Percentiles rank a stretch among this genome's conserved stretches.
These are phyloP conservation scores for Spodoptera littoralis DNA, from an alignment of 2,888 invertebrate genomes.

Conservation along the genomic window DNA sequence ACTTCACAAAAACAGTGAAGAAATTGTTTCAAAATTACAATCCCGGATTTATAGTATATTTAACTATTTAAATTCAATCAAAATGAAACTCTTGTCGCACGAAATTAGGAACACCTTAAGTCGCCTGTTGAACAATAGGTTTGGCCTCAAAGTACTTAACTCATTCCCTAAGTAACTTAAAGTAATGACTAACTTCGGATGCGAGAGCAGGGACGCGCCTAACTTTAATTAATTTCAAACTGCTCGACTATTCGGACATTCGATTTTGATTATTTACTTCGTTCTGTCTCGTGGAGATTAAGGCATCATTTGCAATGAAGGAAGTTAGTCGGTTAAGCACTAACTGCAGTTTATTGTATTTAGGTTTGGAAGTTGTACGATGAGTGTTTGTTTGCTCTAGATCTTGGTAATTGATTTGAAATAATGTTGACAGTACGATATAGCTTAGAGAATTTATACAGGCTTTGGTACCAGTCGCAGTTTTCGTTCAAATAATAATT, in stretches of 20 bases:
- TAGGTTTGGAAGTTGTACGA: too few relatives aligned
- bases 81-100: conserved; percentile 59
- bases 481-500: too few relatives aligned
- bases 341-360: too few relatives aligned
- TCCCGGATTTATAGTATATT: conserved; percentile 41
- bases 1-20: too few relatives aligned
- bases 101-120: conserved; percentile 69
- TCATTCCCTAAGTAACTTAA: conserved; percentile 69
- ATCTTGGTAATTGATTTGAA: too few relatives aligned
- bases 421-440: too few relatives aligned
- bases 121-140: conserved; percentile 72
- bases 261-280: conserved; percentile 46
- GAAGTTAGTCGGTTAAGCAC: too few relatives aligned
- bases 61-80: conserved; percentile 68
- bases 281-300: neutral
- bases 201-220: conserved; percentile 58
- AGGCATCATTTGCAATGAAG: neutral
- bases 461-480: too few relatives aligned
- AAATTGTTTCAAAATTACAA: conserved; percentile 12
- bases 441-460: too few relatives aligned
- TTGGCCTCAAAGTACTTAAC: conserved; percentile 69
- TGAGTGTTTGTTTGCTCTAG: too few relatives aligned
- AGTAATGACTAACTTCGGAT: conserved; percentile 70
- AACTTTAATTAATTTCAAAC: conserved; percentile 77
- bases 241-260: conserved; percentile 43